phyloP scores from a whole-genome alignment of 2,113 vertebrate genomes.

The Oceanodroma tethys region DNA sequence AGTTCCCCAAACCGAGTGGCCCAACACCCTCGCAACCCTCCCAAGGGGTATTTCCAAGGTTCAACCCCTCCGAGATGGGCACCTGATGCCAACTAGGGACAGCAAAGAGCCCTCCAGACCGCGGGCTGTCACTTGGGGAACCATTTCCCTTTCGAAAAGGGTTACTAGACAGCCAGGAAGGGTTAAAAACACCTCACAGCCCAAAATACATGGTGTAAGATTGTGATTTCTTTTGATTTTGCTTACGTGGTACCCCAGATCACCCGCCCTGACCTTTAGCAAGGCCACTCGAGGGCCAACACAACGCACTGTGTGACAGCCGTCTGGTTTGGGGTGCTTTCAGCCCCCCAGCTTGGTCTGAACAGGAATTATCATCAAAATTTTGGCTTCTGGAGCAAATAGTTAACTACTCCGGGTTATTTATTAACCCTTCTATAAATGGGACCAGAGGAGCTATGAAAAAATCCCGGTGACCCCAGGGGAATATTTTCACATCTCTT shows the following conservation, averaged over 20 bases:
- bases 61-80: rapidly evolving
- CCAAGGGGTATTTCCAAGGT: not conserved
- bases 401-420: not conserved
- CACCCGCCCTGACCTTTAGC: not conserved
- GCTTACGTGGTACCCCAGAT: not conserved
- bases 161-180: rapidly evolving
- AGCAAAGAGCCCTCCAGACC: not conserved
- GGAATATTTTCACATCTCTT: not conserved
- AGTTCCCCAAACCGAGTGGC: not conserved
- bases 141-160: not conserved
- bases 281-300: not conserved
- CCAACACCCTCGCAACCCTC: too few species aligned
- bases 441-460: not conserved
- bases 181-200: rapidly evolving
- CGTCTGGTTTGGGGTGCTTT: rapidly evolving
- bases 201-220: rapidly evolving
- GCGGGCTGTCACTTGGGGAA: rapidly evolving
- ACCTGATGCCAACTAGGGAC: too few species aligned
- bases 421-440: not conserved
- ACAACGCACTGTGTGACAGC: rapidly evolving
- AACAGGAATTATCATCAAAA: not conserved
- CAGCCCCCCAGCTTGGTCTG: not conserved
- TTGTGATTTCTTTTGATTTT: too few species aligned
- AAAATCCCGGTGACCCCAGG: rapidly evolving
- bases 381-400: not conserved